Evolutionary conservation across 2,888 invertebrate genomes (phyloP), one percentile per base, ranked within the genome.

Genomic region (Strigamia crassipes): DNA sequence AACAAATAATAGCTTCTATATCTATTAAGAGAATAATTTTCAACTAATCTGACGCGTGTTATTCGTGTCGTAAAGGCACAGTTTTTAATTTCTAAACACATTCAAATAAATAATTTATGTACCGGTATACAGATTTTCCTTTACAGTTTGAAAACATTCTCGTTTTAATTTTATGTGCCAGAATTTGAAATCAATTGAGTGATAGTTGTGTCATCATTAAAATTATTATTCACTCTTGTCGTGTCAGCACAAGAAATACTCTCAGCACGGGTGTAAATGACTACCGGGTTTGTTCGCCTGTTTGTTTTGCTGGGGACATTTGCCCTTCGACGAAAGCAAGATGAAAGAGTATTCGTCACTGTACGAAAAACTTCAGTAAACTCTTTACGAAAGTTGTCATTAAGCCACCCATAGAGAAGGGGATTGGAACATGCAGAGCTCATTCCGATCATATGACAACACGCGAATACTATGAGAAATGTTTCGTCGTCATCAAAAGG

Each of bases 351-450:
- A n/a, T 5, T 61, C 9, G 61, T 5, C 5, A 61, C 2, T 15
- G n/a, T 61, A 18, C 61, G 61, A 23, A 86, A 86, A 10, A 86
- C 84, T 34, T 94, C 94, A 85, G 92, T 92, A 87, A 96, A 96
- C 88, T 96, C 96, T 87, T 94, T 94, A 86, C 94, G 91, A 89
- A 97, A 97, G 88, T 96, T 96, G 85, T 96, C 96, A 87, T 97
- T 97, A 85, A 97, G 90, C 93, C 96, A 96, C 12, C 96, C 97
- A 88, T 97, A 97, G 1, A 96, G 90, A 27, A 97, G 89, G 0
- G 96, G 96, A 88, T 97, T 97, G 38, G 95, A 93, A 85, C 96
- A 96, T 0, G 96, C 96, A 80, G 95, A 95, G 12, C 94, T 94
- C 93, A 96, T 94, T 9, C 95, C 93, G 84, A 92, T 89, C 89